These are phyloP conservation scores for Magallana nippona DNA, from an alignment of 2,888 invertebrate genomes.

Conservation along the genomic window DNA sequence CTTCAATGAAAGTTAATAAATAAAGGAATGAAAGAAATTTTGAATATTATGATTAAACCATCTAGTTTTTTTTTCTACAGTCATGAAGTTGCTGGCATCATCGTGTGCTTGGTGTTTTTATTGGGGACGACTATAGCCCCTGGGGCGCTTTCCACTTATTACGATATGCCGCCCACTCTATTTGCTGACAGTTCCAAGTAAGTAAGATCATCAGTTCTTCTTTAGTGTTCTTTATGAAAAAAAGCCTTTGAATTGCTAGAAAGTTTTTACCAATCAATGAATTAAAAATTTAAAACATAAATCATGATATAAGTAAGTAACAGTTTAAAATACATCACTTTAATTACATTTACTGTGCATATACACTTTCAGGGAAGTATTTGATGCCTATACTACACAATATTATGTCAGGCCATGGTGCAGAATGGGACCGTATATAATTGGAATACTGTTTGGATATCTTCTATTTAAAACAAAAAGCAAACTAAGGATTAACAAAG, in stretches of 20 bases:
- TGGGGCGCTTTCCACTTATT: conserved; percentile 30
- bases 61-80: not conserved
- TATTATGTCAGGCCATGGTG: conserved; percentile 80
- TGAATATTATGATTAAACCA: no score
- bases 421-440: conserved; percentile 80
- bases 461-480: conserved; percentile 72
- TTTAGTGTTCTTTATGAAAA: not conserved
- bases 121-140: conserved; percentile 28
- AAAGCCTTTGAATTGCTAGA: no score
- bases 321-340: no score
- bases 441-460: conserved; percentile 80
- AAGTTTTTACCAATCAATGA: no score
- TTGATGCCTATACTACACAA: not conserved
- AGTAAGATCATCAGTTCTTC: not conserved
- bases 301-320: no score
- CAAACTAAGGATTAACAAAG: conserved; percentile 65
- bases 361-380: no score
- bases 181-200: conserved; percentile 9
- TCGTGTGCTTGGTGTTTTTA: conserved; percentile 16
- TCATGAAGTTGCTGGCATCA: conserved; percentile 27
- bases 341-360: no score
- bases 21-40: no score
- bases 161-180: conserved; percentile 36
- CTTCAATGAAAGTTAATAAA: no score
- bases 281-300: no score